Percentiles rank a stretch among this genome's conserved stretches.
Evolutionary conservation across 2,113 vertebrate species (phyloP).

Genomic region (Thinocorus orbignyianus): DNA sequence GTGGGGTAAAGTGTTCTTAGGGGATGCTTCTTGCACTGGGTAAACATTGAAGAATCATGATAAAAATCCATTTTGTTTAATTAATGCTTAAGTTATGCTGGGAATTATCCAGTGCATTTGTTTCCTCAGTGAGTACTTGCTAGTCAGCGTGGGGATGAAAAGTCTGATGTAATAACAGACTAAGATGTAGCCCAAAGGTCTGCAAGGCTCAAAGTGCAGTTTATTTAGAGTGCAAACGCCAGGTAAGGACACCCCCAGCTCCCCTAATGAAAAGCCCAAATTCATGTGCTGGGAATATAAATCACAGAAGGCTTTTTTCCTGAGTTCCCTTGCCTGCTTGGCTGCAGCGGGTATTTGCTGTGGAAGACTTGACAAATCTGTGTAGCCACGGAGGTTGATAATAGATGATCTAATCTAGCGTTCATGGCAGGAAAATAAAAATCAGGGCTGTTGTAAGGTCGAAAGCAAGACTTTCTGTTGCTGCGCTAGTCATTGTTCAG

Average conservation of each 20-base stretch:
- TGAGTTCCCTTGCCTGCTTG: neutral
- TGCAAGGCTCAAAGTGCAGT: neutral
- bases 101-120: neutral
- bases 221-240: neutral
- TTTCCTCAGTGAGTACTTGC: neutral
- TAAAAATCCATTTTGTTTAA: constrained; percentile 16
- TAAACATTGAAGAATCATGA: neutral
- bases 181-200: neutral
- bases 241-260: neutral
- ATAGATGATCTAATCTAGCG: neutral
- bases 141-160: neutral
- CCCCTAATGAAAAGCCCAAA: neutral
- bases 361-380: neutral
- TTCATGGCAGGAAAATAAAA: constrained; percentile 19
- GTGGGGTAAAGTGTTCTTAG: neutral
- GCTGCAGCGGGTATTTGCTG: neutral
- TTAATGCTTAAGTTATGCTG: neutral
- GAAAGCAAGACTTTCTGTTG: neutral
- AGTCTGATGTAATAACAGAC: neutral
- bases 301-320: neutral
- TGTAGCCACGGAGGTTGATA: neutral
- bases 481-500: neutral
- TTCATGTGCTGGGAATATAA: neutral
- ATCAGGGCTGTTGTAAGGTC: neutral
- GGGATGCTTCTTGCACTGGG: neutral